Evolutionary conservation across 1,140 invertebrate species (phyloP).

Genomic region (Drosophila novamexicana): DNA sequence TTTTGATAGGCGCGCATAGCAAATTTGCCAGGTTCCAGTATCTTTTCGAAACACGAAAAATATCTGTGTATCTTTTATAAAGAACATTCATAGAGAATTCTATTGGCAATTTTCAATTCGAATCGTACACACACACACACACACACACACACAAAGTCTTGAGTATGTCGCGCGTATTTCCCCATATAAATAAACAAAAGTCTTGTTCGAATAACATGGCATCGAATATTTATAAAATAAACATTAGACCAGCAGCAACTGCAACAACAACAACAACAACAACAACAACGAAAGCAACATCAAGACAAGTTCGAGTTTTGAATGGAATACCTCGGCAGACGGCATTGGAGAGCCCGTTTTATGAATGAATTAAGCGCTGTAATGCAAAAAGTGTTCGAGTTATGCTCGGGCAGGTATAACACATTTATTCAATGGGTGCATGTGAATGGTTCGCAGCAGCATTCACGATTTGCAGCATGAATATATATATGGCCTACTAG

Average conservation of each 20-base stretch:
- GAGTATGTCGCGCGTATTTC: conserved; percentile 77
- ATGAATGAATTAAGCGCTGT: conserved; percentile 66
- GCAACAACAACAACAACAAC: conserved; percentile 38
- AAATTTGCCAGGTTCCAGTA: conserved; percentile 30
- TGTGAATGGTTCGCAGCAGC: conserved; percentile 26
- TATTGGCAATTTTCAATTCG: conserved; percentile 47
- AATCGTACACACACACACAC: conserved; percentile 27
- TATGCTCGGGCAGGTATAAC: conserved; percentile 18
- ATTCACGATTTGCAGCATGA: neutral
- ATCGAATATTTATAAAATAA: conserved; percentile 80
- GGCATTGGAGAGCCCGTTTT: conserved; percentile 49
- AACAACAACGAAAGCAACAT: conserved; percentile 23
- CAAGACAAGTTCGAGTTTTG: conserved; percentile 53
- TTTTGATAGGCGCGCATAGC: conserved; percentile 60
- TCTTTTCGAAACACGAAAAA: conserved; percentile 5
- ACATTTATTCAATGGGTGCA: conserved; percentile 6
- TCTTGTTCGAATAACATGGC: conserved; percentile 78
- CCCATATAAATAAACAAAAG: conserved; percentile 75
- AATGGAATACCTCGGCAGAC: conserved; percentile 42
- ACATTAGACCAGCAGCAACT: conserved; percentile 65
- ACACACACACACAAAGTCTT: conserved; percentile 49
- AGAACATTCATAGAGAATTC: conserved; percentile 41
- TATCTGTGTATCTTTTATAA: conserved; percentile 15
- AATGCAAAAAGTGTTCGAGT: conserved; percentile 49
- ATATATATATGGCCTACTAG: neutral